phyloP scores from a whole-genome alignment of 2,888 invertebrate genomes.

The Campoplex capitator region DNA sequence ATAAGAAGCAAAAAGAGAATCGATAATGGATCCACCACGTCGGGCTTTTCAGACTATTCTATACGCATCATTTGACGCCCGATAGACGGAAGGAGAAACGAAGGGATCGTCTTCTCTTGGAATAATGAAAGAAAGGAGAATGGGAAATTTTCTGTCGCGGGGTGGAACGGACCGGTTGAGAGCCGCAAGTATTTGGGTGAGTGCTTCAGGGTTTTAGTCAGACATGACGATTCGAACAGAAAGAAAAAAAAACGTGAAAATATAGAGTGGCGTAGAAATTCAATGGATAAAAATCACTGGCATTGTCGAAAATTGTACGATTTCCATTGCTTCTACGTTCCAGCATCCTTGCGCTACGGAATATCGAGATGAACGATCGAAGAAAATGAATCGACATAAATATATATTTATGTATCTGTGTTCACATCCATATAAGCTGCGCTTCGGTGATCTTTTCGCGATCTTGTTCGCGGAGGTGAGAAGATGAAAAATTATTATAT shows the following conservation, averaged over 20 bases:
- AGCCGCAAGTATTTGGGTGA: constrained; percentile 56
- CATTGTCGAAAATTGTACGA: constrained; percentile 76
- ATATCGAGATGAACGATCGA: constrained; percentile 69
- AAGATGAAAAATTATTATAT: constrained; percentile 79
- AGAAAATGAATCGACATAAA: constrained; percentile 77
- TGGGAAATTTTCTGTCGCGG: constrained; percentile 57
- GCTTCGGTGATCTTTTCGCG: constrained; percentile 4
- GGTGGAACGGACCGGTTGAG: constrained; percentile 34
- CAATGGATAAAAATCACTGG: constrained; percentile 82
- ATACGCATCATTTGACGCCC: constrained; percentile 83
- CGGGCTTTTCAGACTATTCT: constrained; percentile 80
- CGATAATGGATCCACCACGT: constrained; percentile 80
- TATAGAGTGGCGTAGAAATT: constrained; percentile 75
- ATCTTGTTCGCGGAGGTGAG: constrained; percentile 61
- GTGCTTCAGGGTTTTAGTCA: constrained; percentile 57
- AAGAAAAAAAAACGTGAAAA: constrained; percentile 3
- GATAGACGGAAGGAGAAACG: constrained; percentile 77
- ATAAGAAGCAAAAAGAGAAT: constrained; percentile 66
- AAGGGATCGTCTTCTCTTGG: constrained; percentile 14
- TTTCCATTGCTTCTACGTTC: constrained; percentile 28
- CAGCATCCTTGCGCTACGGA: neutral
- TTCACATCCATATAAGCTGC: neutral
- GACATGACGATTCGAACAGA: constrained; percentile 50
- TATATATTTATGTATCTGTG: neutral
- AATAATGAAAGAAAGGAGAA: constrained; percentile 41